Conservation (phyloP, 1,140 invertebrate species). For the Riptortus pedestris region DNA sequence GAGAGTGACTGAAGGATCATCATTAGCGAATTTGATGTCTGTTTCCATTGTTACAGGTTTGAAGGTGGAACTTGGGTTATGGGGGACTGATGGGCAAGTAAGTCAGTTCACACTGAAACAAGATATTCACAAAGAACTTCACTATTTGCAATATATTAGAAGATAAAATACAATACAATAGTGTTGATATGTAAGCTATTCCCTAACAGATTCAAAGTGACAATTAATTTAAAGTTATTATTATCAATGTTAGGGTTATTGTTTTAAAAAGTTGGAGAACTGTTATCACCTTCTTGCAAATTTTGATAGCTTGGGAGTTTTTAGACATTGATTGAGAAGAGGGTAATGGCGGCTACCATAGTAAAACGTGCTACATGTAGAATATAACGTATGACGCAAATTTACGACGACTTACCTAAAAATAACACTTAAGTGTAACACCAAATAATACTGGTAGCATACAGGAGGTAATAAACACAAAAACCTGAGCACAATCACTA, state of each 20-base stretch:
- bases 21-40: constrained; percentile 26
- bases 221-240: too few relatives aligned
- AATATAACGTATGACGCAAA: too few relatives aligned
- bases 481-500: too few relatives aligned
- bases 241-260: too few relatives aligned
- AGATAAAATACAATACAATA: not conserved
- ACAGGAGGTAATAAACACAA: not conserved
- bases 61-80: constrained; percentile 16
- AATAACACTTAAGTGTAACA: not conserved
- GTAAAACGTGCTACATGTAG: constrained; percentile 7
- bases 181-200: too few relatives aligned
- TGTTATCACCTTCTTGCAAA: too few relatives aligned
- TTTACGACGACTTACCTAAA: not conserved
- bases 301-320: too few relatives aligned
- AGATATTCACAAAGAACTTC: not conserved
- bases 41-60: constrained; percentile 10
- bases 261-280: too few relatives aligned
- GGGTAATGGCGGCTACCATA: constrained; percentile 2
- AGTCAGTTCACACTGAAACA: constrained; percentile 22
- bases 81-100: constrained; percentile 19
- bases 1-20: constrained; percentile 67
- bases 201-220: too few relatives aligned
- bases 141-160: not conserved
- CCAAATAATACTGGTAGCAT: not conserved
- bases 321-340: constrained; percentile 4